Percentiles rank a stretch among this genome's conserved stretches.
Evolutionary conservation across 2,888 invertebrate genomes (phyloP).

Genomic region (Oscheius sp.): DNA sequence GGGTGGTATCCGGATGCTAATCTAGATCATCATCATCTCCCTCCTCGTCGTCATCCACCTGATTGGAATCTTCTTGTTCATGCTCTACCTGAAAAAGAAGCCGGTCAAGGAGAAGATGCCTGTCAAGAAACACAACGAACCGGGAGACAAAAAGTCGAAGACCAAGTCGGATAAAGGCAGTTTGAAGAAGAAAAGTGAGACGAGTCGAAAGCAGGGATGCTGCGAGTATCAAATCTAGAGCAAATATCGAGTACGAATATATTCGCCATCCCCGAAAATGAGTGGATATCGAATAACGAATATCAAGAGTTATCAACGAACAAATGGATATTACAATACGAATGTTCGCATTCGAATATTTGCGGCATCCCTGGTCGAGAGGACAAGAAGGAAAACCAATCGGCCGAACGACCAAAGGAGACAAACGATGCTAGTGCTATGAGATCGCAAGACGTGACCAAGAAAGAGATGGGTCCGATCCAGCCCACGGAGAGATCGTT

Average conservation of each 20-base stretch:
- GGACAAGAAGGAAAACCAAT: background rate
- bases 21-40: background rate
- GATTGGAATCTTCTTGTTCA: background rate
- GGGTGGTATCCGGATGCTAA: background rate
- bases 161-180: background rate
- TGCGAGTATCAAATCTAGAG: too few species aligned
- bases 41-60: background rate
- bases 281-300: too few species aligned
- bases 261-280: too few species aligned
- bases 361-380: background rate
- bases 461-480: background rate
- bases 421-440: background rate
- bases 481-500: constrained; percentile 6
- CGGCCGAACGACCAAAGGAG: constrained; percentile 6
- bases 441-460: constrained; percentile 2
- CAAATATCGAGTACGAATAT: too few species aligned
- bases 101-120: background rate
- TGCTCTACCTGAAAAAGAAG: background rate
- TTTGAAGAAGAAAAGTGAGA: background rate
- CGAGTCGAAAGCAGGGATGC: too few species aligned
- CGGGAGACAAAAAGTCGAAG: background rate
- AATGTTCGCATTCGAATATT: too few species aligned
- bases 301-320: too few species aligned
- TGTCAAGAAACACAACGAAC: background rate
- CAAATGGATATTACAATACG: too few species aligned